phyloP scores from a whole-genome alignment of 2,797 vertebrate genomes.

The Smutsia gigantea region DNA sequence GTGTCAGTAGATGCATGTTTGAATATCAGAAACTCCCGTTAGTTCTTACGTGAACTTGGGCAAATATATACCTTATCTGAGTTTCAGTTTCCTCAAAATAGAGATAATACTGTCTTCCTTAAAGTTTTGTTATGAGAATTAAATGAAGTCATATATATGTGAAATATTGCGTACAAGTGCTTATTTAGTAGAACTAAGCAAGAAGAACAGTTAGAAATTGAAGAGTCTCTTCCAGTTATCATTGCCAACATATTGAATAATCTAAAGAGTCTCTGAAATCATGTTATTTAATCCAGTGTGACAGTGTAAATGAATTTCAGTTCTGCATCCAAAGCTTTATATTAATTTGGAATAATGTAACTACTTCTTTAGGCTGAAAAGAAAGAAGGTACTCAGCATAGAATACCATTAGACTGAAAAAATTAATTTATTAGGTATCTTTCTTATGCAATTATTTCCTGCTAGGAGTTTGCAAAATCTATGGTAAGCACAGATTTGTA shows the following conservation, averaged over 20 bases:
- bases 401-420: background rate
- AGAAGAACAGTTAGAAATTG: background rate
- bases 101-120: background rate
- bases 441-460: slow-evolving; percentile 4
- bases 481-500: background rate
- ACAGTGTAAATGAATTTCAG: slow-evolving; percentile 9
- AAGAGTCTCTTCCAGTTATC: background rate
- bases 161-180: background rate
- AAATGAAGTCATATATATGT: background rate
- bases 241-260: background rate
- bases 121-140: background rate
- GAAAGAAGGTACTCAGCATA: background rate
- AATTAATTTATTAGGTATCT: slow-evolving; percentile 8
- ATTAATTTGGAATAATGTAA: slow-evolving; percentile 15
- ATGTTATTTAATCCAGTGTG: slow-evolving; percentile 18
- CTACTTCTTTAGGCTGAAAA: background rate
- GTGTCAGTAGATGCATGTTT: background rate
- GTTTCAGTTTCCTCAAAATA: background rate
- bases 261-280: slow-evolving; percentile 17
- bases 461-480: background rate
- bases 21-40: background rate
- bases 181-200: background rate
- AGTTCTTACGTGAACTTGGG: background rate
- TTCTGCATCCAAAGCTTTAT: background rate
- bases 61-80: background rate